Evolutionary conservation across 2,888 invertebrate species (phyloP).

Genomic region (Cistogaster globosa): DNA sequence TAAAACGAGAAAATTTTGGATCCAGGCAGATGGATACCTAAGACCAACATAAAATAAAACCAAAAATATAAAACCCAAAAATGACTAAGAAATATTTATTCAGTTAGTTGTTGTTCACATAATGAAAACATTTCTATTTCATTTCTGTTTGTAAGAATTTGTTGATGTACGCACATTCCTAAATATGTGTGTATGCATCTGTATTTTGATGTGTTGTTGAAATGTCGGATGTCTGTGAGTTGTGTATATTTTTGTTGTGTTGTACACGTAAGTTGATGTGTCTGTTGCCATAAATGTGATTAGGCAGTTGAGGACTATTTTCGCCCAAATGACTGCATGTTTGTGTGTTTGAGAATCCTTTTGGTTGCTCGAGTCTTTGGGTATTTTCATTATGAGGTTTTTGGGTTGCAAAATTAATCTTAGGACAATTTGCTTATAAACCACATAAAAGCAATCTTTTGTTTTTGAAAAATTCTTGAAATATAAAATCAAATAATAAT

Average conservation of each 20-base stretch:
- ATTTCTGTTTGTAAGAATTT: slow-evolving; percentile 5
- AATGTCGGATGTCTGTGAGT: slow-evolving; percentile 30
- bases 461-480: slow-evolving; percentile 53
- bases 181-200: background rate
- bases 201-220: slow-evolving; percentile 30
- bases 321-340: background rate
- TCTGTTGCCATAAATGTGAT: background rate
- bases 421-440: slow-evolving; percentile 66
- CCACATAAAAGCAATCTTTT: slow-evolving; percentile 67
- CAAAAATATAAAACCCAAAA: background rate
- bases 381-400: slow-evolving; percentile 56
- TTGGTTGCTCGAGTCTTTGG: slow-evolving; percentile 40
- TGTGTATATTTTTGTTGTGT: slow-evolving; percentile 12
- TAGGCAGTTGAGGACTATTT: background rate
- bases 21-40: background rate
- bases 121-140: slow-evolving; percentile 61
- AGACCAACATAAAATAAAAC: background rate
- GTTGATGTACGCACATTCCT: slow-evolving; percentile 42
- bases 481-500: slow-evolving; percentile 47
- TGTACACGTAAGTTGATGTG: background rate
- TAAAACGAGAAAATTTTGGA: slow-evolving; percentile 5
- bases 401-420: slow-evolving; percentile 65
- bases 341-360: slow-evolving; percentile 12
- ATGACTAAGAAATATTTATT: slow-evolving; percentile 54
- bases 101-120: slow-evolving; percentile 34